Base-by-base conservation (phyloP, 2,888 invertebrate species). In the Theristus sp. region DNA sequence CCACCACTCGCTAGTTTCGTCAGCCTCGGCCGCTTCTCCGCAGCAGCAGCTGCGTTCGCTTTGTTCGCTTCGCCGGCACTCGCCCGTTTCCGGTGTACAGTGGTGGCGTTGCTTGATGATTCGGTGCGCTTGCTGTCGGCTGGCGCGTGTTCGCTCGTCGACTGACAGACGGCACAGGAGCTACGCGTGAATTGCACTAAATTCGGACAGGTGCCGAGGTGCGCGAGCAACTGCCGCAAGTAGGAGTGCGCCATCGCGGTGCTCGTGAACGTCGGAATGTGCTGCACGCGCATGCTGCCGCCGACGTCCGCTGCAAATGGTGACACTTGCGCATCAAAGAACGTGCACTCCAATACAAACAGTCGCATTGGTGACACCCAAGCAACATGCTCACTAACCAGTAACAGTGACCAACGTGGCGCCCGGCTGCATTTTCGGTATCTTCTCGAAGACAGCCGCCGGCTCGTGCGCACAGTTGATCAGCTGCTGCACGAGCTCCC, bases 401-500 rank as follows among this genome's bases (percentile, higher is more conserved):
- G n/a, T 24, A n/a, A 52, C 22, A 52, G 52, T 52, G 52, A 52
- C 52, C 3, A 52, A n/a, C 52, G 24, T 17, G 52, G 10, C 24
- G 22, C 52, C 52, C 52, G 52, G 6, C 10, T 13, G 10, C 38
- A 38, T 17, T 38, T 38, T 38, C 38, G 52, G 24, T 24, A 52
- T 20, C 22, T 3, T 3, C n/a, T 6, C 3, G 52, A 24, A 52
- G 13, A 24, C n/a, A 20, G 3, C 22, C n/a, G 10, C 13, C n/a
- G 3, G 13, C 3, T 52, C n/a, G 22, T 3, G 22, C 10, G 82
- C 80, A 63, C 79, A 78, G 70, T 81, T 80, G 38, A 82, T 75
- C 65, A 80, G 77, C 6, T 78, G 76, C 70, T 82, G 82, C 26
- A 82, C 77, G 25, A 79, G 75, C 64, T 81, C 80, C 64, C 78